Evolutionary conservation across 1,140 invertebrate genomes (phyloP).

Genomic region (Drosophila chauvacae): DNA sequence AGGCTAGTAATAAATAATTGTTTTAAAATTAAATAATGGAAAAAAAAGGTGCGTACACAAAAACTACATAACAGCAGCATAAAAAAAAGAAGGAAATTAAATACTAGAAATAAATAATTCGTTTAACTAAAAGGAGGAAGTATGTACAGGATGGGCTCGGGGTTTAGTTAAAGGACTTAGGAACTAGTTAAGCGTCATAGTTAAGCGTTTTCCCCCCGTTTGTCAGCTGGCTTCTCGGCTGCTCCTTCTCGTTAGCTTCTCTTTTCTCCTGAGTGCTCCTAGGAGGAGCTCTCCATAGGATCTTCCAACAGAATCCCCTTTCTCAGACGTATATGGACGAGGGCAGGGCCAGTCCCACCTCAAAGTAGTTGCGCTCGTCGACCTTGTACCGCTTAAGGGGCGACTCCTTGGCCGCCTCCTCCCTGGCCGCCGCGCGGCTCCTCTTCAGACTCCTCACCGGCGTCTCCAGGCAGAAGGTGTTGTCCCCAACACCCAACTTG

Average conservation of each 20-base stretch:
- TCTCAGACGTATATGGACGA: slow-evolving; percentile 75
- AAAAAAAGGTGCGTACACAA: slow-evolving; percentile 62
- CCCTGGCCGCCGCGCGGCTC: slow-evolving; percentile 7
- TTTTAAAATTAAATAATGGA: slow-evolving; percentile 65
- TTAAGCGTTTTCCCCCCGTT: slow-evolving; percentile 84
- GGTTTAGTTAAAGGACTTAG: slow-evolving; percentile 49
- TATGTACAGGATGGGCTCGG: slow-evolving; percentile 26
- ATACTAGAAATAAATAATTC: slow-evolving; percentile 33
- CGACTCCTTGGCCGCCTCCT: slow-evolving; percentile 47
- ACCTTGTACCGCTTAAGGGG: slow-evolving; percentile 74
- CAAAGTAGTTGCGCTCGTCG: slow-evolving; percentile 75
- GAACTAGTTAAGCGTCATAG: slow-evolving; percentile 82
- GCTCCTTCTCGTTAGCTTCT: neutral
- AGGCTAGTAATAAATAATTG: slow-evolving; percentile 31
- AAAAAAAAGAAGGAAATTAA: slow-evolving; percentile 39
- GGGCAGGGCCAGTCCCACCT: slow-evolving; percentile 77
- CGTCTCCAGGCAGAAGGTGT: slow-evolving; percentile 70
- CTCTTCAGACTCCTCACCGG: slow-evolving; percentile 53
- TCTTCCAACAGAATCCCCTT: neutral
- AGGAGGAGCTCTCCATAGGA: neutral
- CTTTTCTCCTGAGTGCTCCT: neutral
- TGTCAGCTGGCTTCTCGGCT: slow-evolving; percentile 66
- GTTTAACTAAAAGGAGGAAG: slow-evolving; percentile 3
- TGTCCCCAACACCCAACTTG: slow-evolving; percentile 7
- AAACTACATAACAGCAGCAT: slow-evolving; percentile 82